Conservation (phyloP, 2,888 invertebrate genomes). For the Cerastis rubricosa region DNA sequence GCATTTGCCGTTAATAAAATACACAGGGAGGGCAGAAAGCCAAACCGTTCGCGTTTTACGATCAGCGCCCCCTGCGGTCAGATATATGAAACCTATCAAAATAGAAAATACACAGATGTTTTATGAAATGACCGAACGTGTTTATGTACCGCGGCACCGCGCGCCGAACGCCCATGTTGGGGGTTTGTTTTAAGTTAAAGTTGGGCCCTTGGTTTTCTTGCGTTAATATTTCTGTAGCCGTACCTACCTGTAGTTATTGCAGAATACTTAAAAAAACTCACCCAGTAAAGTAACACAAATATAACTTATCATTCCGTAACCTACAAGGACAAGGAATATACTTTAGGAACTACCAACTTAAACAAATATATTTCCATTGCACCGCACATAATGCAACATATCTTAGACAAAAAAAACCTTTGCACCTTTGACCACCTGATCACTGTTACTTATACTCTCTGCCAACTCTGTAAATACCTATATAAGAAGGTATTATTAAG, state of each 20-base stretch:
- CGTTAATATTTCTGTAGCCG: neutral
- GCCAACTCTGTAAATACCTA: neutral
- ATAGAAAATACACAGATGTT: constrained; percentile 78
- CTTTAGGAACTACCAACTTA: no score
- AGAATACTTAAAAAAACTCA: neutral
- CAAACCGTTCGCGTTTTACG: constrained; percentile 79
- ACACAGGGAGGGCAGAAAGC: constrained; percentile 77
- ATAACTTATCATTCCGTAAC: neutral
- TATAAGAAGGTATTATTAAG: neutral
- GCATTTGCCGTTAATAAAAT: constrained; percentile 76
- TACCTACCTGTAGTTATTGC: neutral
- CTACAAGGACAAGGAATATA: neutral
- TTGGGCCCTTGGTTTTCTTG: constrained; percentile 1
- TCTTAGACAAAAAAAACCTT: neutral
- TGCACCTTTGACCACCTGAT: neutral
- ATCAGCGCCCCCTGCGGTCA: constrained; percentile 79
- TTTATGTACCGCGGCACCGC: constrained; percentile 70
- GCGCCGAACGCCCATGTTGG: constrained; percentile 42
- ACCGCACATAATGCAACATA: no score
- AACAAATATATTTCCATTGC: no score
- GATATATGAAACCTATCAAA: constrained; percentile 85
- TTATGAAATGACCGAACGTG: constrained; percentile 78
- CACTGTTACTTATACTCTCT: neutral
- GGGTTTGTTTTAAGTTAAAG: constrained; percentile 58
- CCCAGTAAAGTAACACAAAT: neutral